Evolutionary conservation across 53 echinoderm and acorn worm species (phyloP).

Genomic region (Mesocentrotus franciscanus): DNA sequence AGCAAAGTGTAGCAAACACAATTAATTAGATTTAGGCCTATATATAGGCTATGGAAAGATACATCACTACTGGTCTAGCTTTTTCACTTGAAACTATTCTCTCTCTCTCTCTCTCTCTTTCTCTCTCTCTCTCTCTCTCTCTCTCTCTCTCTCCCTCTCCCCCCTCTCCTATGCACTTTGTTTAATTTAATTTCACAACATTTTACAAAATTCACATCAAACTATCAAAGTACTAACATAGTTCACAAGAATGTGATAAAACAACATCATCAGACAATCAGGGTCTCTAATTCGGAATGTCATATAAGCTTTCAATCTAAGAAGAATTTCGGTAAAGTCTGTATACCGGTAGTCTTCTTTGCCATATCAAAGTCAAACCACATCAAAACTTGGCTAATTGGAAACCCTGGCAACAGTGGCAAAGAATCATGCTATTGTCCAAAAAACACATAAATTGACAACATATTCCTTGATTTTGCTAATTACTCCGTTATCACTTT

Average conservation of each 20-base stretch:
- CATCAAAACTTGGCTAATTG: constrained; percentile 6
- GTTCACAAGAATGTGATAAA: neutral
- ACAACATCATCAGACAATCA: neutral
- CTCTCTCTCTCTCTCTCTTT: neutral
- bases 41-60: too few species aligned
- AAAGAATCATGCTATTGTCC: neutral
- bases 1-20: neutral
- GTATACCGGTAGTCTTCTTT: neutral
- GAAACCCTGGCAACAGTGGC: constrained; percentile 15
- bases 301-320: neutral
- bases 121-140: neutral
- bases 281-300: neutral
- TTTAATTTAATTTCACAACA: neutral
- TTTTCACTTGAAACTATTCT: too few species aligned
- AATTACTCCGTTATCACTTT: neutral
- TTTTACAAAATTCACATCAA: neutral
- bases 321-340: neutral
- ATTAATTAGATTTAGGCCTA: too few species aligned
- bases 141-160: neutral
- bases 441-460: neutral
- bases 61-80: too few species aligned
- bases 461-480: neutral
- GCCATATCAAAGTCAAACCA: neutral
- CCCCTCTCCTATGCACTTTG: neutral
- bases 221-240: neutral